Evolutionary conservation across 2,797 vertebrate genomes (phyloP), one percentile per base, ranked within the genome.

Genomic region (Pseudotriccus pelzelni): DNA sequence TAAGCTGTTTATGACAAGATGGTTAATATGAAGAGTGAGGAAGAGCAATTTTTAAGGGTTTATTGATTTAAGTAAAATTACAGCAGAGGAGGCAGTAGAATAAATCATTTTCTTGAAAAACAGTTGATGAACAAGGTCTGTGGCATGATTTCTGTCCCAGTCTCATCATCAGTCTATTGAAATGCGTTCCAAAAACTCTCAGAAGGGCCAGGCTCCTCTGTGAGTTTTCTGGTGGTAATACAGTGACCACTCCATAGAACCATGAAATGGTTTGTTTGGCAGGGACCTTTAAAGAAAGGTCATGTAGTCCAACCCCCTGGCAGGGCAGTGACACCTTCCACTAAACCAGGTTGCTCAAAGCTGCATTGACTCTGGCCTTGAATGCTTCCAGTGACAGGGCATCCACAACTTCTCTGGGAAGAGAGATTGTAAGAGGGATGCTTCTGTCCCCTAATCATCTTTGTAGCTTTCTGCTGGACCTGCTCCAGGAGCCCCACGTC

Each of bases 401-500:
- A 47, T 7, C 4, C 34, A 23, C 18, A 27, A 4, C 8, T 68
- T 75, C 8, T 16, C 39, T n/a, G 20, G 18, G 12, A 81, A 30
- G 28, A 52, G 28, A 52, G 28, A 52, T 52, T 10, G 2, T 19
- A 30, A 52, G 50, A 41, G 30, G 36, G 34, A 67, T 49, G 10
- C 3, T 62, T 27, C 22, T 2, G 7, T 19, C 21, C 17, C 30
- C 69, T 13, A 60, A 0, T 14, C 18, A 74, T 28, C 19, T 30
- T 68, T 55, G 4, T 20, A 62, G 19, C 32, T 16, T 7, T 62
- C 23, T 7, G 4, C 0, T 49, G 10, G 32, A 68, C 25, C 28
- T 0, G 0, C 22, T 28, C 22, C 22, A 55, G 41, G 30, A n/a
- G 10, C 5, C 75, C 10, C 0, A 0, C 1, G 1, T 68, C 4